A percentile compares a stretch with the other conserved stretches of the same genome.
phyloP scores from a whole-genome alignment of 2,888 invertebrate species.

The Blomia tropicalis region DNA sequence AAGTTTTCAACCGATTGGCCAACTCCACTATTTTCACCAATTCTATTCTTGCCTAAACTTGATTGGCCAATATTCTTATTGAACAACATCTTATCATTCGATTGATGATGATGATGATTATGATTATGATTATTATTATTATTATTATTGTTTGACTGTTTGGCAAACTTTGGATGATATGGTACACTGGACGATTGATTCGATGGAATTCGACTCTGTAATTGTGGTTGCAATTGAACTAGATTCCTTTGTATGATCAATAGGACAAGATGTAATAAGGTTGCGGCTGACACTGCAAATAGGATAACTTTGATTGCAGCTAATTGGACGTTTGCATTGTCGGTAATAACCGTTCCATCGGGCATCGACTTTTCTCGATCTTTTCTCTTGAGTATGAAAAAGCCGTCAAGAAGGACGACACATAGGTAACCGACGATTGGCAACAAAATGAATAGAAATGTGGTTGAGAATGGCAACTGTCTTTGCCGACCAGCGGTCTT shows the following conservation, averaged over 20 bases:
- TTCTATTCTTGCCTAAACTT: no score
- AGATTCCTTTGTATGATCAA: background rate
- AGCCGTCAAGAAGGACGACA: conserved; percentile 4
- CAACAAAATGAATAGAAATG: conserved; percentile 3
- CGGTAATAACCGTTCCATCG: background rate
- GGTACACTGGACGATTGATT: background rate
- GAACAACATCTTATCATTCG: background rate
- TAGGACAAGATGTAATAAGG: conserved; percentile 2
- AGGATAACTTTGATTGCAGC: background rate
- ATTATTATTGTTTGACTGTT: background rate
- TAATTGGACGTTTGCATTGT: background rate
- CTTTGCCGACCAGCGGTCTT: conserved; percentile 7
- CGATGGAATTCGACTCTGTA: background rate
- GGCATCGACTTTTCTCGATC: background rate
- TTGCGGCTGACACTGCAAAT: conserved; percentile 4
- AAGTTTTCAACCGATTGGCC: no score
- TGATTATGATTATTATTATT: background rate
- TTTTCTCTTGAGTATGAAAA: conserved; percentile 3
- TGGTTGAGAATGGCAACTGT: conserved; percentile 9
- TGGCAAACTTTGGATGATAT: background rate
- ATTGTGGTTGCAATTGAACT: background rate
- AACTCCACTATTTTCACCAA: no score
- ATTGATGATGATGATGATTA: background rate
- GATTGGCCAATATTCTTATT: background rate
- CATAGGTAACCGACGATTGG: conserved; percentile 17